These are phyloP conservation scores for Psettodes erumei DNA, from an alignment of 2,113 vertebrate species.

Conservation along the genomic window DNA sequence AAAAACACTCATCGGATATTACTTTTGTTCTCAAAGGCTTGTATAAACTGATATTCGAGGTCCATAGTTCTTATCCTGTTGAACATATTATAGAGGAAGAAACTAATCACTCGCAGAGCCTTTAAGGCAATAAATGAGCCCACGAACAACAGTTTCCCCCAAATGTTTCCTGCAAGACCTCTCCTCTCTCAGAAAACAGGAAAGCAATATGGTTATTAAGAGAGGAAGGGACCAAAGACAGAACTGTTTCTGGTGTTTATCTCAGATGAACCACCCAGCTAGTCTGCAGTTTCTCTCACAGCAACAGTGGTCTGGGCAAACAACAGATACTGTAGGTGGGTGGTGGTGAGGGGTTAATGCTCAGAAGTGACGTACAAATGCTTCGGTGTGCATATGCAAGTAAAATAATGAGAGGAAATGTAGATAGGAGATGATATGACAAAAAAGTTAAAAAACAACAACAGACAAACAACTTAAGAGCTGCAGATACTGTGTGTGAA, in stretches of 20 bases:
- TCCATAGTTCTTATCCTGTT: conserved; percentile 36
- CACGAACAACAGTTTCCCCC: conserved; percentile 33
- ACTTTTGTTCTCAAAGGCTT: conserved; percentile 6
- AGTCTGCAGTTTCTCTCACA: conserved; percentile 38
- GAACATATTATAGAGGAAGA: conserved; percentile 50
- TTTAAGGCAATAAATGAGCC: conserved; percentile 36
- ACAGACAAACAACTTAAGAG: not conserved
- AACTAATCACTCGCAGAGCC: conserved; percentile 34
- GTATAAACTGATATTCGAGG: conserved; percentile 20
- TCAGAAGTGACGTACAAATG: conserved; percentile 9
- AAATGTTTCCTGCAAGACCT: conserved; percentile 38
- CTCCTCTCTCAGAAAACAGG: conserved; percentile 14
- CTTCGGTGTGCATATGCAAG: not conserved
- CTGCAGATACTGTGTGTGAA: not conserved
- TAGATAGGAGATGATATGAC: not conserved
- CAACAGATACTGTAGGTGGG: conserved; percentile 17
- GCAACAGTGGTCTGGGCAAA: conserved; percentile 4
- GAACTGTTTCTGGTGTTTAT: conserved; percentile 53
- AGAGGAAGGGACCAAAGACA: conserved; percentile 47
- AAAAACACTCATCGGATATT: conserved; percentile 10
- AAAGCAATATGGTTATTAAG: conserved; percentile 38
- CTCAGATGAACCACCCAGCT: conserved; percentile 52
- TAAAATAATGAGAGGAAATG: conserved; percentile 5
- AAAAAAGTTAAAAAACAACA: not conserved
- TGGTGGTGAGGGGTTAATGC: conserved; percentile 9